Percentiles rank a stretch among this genome's conserved stretches.
Evolutionary conservation across 2,888 invertebrate genomes (phyloP).

Genomic region (Linnaemya vulpina): DNA sequence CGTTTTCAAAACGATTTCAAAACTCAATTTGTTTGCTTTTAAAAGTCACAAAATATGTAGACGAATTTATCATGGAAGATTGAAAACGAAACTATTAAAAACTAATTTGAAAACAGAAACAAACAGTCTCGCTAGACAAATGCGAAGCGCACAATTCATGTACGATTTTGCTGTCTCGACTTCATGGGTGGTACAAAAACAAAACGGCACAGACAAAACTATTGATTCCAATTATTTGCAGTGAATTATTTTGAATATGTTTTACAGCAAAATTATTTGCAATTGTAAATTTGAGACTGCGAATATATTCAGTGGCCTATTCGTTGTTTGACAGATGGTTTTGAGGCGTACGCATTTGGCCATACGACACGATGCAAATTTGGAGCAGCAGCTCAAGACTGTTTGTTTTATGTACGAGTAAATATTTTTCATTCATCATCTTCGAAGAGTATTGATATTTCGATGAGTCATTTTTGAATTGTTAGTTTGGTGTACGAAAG

Average conservation of each 20-base stretch:
- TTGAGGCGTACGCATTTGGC: background rate
- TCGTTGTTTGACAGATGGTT: background rate
- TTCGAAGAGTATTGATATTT: background rate
- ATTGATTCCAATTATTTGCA: background rate
- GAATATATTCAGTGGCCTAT: background rate
- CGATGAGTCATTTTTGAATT: slow-evolving; percentile 17
- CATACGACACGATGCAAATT: background rate
- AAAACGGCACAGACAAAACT: background rate
- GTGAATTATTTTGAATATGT: background rate
- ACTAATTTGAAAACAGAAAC: too few relatives aligned
- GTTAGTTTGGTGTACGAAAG: background rate
- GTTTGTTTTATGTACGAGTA: background rate
- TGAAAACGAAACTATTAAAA: too few relatives aligned
- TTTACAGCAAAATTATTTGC: background rate
- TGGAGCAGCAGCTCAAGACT: background rate
- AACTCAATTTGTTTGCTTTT: too few relatives aligned
- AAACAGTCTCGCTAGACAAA: background rate
- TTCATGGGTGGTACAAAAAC: background rate
- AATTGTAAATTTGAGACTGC: too few relatives aligned
- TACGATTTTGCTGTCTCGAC: background rate
- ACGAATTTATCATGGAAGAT: too few relatives aligned
- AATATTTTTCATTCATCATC: slow-evolving; percentile 9
- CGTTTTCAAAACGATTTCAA: too few relatives aligned
- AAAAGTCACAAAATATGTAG: too few relatives aligned
- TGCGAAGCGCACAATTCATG: too few relatives aligned